These are phyloP conservation scores for Netelia inedita DNA, from an alignment of 2,888 invertebrate species.

Conservation along the genomic window DNA sequence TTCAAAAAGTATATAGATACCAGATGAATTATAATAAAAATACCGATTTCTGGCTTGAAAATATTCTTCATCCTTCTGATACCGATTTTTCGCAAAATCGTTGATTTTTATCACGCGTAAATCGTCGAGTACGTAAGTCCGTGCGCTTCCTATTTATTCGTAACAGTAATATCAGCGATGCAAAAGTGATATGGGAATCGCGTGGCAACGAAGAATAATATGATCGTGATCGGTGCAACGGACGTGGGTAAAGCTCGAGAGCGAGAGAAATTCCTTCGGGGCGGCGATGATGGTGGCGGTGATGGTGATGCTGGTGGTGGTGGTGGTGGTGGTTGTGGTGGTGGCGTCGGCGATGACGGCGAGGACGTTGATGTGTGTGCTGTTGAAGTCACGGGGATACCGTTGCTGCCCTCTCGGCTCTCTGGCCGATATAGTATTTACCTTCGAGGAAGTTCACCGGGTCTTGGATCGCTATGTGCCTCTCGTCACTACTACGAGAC, in stretches of 20 bases:
- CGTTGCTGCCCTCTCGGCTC: conserved; percentile 66
- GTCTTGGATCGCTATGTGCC: conserved; percentile 38
- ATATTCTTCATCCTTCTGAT: too few species aligned
- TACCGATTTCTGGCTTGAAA: too few species aligned
- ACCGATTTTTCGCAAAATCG: too few species aligned
- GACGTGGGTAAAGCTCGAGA: conserved; percentile 37
- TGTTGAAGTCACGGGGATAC: conserved; percentile 64
- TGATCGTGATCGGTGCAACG: conserved; percentile 41
- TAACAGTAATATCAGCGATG: conserved; percentile 51
- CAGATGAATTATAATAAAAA: too few species aligned
- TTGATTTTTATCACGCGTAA: too few species aligned
- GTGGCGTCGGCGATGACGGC: conserved; percentile 49
- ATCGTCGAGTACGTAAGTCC: too few species aligned
- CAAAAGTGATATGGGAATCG: conserved; percentile 38
- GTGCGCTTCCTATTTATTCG: conserved; percentile 19
- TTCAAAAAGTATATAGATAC: too few species aligned
- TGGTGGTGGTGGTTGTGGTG: conserved; percentile 28
- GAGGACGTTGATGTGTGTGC: conserved; percentile 30
- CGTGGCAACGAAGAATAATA: conserved; percentile 36
- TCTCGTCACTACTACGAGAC: conserved; percentile 51
- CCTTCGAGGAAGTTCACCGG: conserved; percentile 67
- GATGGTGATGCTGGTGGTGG: conserved; percentile 22
- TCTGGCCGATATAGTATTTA: conserved; percentile 68
- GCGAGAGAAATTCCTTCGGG: conserved; percentile 56
- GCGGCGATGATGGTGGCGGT: conserved; percentile 12